Base-by-base conservation (phyloP, 1,140 invertebrate genomes). In the Mesaphorura yosii region DNA sequence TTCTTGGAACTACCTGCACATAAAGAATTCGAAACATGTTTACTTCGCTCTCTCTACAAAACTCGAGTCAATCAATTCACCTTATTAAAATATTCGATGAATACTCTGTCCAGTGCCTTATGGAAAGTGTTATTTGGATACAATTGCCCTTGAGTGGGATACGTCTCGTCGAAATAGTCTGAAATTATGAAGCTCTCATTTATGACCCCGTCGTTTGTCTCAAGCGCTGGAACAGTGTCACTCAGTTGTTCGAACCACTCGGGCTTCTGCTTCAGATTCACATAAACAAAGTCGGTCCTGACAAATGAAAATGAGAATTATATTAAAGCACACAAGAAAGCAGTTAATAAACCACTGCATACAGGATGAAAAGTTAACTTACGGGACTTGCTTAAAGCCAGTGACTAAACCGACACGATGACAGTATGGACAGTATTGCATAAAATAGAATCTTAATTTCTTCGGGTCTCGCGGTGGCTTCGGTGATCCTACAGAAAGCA, bases 351-450 rank as follows among this genome's bases (percentile, higher is more conserved):
- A n/a, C n/a, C n/a, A n/a, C n/a, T n/a, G n/a, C n/a, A n/a, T n/a
- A n/a, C n/a, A n/a, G n/a, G n/a, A n/a, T n/a, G 29, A 42, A 42
- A 42, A 10, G 23, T 42, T 17, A 42, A 42, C 40, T 42, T 19
- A 42, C 40, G 7, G 17, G 6, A 42, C 19, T 10, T 17, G 6
- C 19, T 42, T 42, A 22, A 22, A n/a, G 7, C n/a, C 6, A 42
- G 6, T 19, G 19, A 42, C 23, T 6, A 42, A 17, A 7, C n/a
- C 40, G 7, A 42, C 40, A 42, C 40, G 40, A 50, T 79, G 71
- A 19, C 75, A 72, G 62, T 70, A 79, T 5, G 78, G 78, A 66
- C 78, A 81, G 57, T 73, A 79, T 58, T 71, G 65, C 77, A 79
- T 80, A 48, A 70, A 76, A 63, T 79, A 80, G n/a, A 79, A 60